phyloP scores from a whole-genome alignment of 2,113 vertebrate species.

The Anarhynchus alexandrinus region DNA sequence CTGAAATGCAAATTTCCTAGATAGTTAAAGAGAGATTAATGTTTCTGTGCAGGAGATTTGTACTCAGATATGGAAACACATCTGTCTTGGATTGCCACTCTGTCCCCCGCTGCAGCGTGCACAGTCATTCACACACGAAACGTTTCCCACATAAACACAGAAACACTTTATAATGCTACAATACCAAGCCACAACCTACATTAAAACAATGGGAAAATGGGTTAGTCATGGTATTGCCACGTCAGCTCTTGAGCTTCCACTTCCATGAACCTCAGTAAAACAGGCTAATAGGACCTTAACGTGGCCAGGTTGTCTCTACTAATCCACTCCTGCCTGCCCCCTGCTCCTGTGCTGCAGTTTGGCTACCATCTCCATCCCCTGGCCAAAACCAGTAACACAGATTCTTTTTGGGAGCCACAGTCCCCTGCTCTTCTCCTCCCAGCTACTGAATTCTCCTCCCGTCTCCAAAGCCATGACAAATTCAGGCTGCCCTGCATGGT shows the following conservation, averaged over 20 bases:
- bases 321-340: neutral
- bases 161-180: neutral
- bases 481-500: neutral
- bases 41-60: accelerated
- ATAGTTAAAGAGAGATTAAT: neutral
- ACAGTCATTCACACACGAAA: neutral
- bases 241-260: neutral
- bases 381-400: neutral
- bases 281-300: neutral
- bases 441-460: neutral
- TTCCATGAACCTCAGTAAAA: neutral
- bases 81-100: neutral
- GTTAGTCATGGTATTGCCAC: neutral
- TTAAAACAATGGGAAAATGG: neutral
- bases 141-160: neutral
- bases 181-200: neutral
- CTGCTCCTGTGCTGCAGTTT: neutral
- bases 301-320: neutral
- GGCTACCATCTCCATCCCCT: neutral
- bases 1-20: neutral
- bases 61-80: neutral
- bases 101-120: accelerated
- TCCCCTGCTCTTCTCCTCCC: neutral
- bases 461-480: neutral
- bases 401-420: neutral